These are phyloP conservation scores for Callospermophilus lateralis DNA, from an alignment of 2,113 vertebrate species.

Conservation along the genomic window DNA sequence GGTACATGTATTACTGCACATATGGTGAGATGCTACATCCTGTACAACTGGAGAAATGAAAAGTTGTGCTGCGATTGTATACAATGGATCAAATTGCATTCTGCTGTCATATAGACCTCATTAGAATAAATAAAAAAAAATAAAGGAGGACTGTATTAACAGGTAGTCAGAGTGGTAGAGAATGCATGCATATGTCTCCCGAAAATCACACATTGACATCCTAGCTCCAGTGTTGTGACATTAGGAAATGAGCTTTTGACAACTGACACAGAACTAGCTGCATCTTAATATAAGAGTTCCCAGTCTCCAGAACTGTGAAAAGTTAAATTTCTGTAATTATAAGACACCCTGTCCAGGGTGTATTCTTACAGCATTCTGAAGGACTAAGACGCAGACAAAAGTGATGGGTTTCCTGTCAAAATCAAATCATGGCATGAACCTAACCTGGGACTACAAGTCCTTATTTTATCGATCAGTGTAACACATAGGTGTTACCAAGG, in stretches of 20 bases:
- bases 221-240: not conserved
- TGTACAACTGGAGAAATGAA: too few species aligned
- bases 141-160: not conserved
- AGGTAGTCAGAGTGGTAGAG: not conserved
- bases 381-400: not conserved
- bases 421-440: not conserved
- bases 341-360: not conserved
- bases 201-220: not conserved
- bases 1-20: too few species aligned
- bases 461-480: not conserved
- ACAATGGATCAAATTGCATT: too few species aligned
- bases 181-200: too few species aligned
- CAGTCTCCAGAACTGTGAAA: not conserved
- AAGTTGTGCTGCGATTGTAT: too few species aligned
- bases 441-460: not conserved
- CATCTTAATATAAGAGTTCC: not conserved
- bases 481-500: not conserved
- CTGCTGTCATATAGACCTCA: too few species aligned
- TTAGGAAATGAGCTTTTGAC: not conserved
- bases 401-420: not conserved
- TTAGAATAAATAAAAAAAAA: too few species aligned
- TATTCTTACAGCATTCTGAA: not conserved
- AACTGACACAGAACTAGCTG: not conserved
- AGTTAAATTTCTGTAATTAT: not conserved
- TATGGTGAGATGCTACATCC: too few species aligned